A percentile compares a stretch with the other conserved stretches of the same genome.
Evolutionary conservation across 2,888 invertebrate genomes (phyloP).

Genomic region (Arrhopalites spinosus): DNA sequence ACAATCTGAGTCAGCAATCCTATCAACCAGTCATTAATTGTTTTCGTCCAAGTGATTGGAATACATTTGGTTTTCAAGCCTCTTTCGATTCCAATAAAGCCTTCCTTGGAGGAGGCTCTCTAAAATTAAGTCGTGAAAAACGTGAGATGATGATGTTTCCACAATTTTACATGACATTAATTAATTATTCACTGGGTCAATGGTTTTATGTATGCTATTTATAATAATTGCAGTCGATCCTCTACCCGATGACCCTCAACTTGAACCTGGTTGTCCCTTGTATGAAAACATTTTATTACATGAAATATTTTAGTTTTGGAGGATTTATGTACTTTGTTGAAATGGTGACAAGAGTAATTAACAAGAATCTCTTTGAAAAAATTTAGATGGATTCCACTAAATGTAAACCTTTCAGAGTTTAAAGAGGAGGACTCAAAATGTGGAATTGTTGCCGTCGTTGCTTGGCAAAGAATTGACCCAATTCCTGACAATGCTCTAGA

Average conservation of each 20-base stretch:
- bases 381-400: constrained; percentile 48
- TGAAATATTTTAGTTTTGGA: not conserved
- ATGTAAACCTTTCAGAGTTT: constrained; percentile 40
- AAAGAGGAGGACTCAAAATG: constrained; percentile 12
- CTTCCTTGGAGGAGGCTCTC: constrained; percentile 57
- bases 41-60: not conserved
- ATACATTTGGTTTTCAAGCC: constrained; percentile 23
- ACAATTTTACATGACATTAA: too few relatives aligned
- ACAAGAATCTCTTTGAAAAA: not conserved
- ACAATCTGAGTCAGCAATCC: constrained; percentile 67
- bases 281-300: constrained; percentile 17
- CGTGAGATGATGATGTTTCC: too few relatives aligned
- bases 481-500: constrained; percentile 1
- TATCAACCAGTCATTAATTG: constrained; percentile 62
- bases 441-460: constrained; percentile 41
- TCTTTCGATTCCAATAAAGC: constrained; percentile 50
- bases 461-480: constrained; percentile 45
- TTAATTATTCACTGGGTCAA: too few relatives aligned
- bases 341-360: constrained; percentile 1
- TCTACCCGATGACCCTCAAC: not conserved
- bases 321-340: not conserved
- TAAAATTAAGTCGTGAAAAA: constrained; percentile 38
- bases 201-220: too few relatives aligned
- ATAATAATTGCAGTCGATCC: constrained; percentile 40
- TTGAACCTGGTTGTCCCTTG: constrained; percentile 43